Conservation (phyloP, 2,797 vertebrate genomes). For the Amblyraja radiata region DNA sequence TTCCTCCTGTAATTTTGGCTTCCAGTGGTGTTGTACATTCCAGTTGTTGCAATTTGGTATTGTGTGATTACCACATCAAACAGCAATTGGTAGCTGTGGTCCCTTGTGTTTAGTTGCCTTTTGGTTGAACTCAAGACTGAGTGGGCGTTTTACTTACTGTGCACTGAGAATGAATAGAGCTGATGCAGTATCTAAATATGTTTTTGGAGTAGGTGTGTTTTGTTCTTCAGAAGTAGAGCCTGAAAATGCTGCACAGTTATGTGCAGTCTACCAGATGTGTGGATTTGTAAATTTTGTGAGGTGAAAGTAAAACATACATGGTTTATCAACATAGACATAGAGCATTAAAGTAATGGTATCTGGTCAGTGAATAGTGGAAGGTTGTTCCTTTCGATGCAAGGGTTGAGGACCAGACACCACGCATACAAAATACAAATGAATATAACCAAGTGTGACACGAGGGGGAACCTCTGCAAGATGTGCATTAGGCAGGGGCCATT, state of each 20-base stretch:
- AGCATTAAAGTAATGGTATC: too few relatives aligned
- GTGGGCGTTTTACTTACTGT: background rate
- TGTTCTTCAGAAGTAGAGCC: background rate
- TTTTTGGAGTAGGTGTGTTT: background rate
- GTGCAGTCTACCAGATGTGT: background rate
- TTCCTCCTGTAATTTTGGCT: constrained; percentile 31
- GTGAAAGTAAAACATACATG: too few relatives aligned
- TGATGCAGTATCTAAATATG: background rate
- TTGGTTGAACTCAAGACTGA: constrained; percentile 26
- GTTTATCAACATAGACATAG: too few relatives aligned
- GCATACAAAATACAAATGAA: too few relatives aligned
- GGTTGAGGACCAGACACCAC: too few relatives aligned
- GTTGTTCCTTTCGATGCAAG: too few relatives aligned
- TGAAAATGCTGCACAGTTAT: background rate
- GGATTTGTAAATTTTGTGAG: background rate
- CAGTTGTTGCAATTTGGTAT: constrained; percentile 29
- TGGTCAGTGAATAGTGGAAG: too few relatives aligned
- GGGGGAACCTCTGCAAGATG: too few relatives aligned
- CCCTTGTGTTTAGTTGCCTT: constrained; percentile 33
- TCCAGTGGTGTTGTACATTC: constrained; percentile 25
- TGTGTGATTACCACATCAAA: constrained; percentile 37
- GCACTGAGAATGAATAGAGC: background rate
- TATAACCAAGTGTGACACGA: too few relatives aligned
- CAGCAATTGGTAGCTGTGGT: constrained; percentile 35
- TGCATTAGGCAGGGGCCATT: too few relatives aligned